Evolutionary conservation across 2,888 invertebrate species (phyloP), one percentile per base, ranked within the genome.

Genomic region (Rutpela maculata): DNA sequence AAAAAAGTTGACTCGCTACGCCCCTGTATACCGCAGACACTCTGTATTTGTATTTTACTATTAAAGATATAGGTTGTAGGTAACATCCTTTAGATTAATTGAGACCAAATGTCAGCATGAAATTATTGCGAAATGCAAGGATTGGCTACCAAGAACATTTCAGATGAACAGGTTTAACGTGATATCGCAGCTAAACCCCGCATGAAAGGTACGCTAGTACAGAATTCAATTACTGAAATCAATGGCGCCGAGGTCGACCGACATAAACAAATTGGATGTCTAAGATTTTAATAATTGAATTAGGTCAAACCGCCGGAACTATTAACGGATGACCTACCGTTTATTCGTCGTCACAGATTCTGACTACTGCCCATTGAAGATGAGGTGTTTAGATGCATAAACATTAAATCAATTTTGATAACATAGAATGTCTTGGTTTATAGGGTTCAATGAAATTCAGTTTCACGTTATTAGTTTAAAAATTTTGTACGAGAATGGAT

Each of bases 81-180:
- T 50, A 65, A 65, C 65, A 65, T 65, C 63, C 15, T 65, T 38
- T 38, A 65, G 38, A 38, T 65, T 19, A 65, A 50, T 43, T 38
- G 31, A 38, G 65, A 50, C 65, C 43, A 65, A 65, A 65, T 65
- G 65, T 65, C 65, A 65, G 43, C 65, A 43, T 22, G 65, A 65
- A 65, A 65, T 38, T 65, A 19, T 65, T 65, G 65, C 65, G 65
- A 65, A 65, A 65, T 43, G 43, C 43, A 31, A 22, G 65, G 65
- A 65, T 65, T 43, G 65, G 65, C 31, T 15, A 26, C 38, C 65
- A 19, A 65, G 65, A 65, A 65, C 22, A 31, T 62, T 62, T 62
- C 62, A 62, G 62, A 31, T 22, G 31, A 65, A 65, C 65, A 65
- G 65, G 65, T 65, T 65, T 65, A 50, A 65, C 38, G 62, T 31